phyloP scores from a whole-genome alignment of 2,113 vertebrate species.

The Lepisosteus oculatus region DNA sequence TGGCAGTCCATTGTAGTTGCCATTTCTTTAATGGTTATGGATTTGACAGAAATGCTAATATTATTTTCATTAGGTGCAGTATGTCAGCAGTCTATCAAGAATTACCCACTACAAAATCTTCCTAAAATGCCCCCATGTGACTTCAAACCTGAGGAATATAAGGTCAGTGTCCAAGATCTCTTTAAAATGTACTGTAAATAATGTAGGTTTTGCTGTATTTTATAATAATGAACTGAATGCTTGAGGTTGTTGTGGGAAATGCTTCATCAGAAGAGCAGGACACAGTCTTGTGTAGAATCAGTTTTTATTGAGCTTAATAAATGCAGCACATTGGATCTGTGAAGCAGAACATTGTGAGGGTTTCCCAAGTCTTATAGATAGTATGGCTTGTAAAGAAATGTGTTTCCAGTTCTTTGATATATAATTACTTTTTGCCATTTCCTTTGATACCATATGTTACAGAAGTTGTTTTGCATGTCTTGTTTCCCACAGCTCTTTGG shows the following conservation, averaged over 20 bases:
- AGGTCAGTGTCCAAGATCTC: constrained; percentile 57
- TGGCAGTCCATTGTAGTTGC: neutral
- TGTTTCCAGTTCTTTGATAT: too few species aligned
- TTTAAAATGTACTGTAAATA: neutral
- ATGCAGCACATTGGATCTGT: too few species aligned
- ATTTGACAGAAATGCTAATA: neutral
- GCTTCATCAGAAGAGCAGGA: too few species aligned
- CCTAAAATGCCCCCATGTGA: constrained; percentile 81
- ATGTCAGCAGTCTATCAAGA: constrained; percentile 55
- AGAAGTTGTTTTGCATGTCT: too few species aligned
- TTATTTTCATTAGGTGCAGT: constrained; percentile 48
- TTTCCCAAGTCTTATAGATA: too few species aligned
- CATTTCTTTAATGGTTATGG: neutral
- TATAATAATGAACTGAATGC: neutral
- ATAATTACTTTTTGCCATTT: too few species aligned
- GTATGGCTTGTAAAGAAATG: too few species aligned
- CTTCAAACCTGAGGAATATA: constrained; percentile 76
- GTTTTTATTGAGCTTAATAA: neutral
- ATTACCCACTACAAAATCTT: constrained; percentile 34
- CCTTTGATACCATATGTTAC: too few species aligned
- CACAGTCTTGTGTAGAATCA: neutral
- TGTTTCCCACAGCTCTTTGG: too few species aligned
- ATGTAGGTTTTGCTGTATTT: neutral
- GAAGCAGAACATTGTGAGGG: too few species aligned
- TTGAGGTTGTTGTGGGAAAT: neutral